A percentile compares a stretch with the other conserved stretches of the same genome.
Evolutionary conservation across 2,888 invertebrate species (phyloP).

Genomic region (Drosophila austrosaltans): DNA sequence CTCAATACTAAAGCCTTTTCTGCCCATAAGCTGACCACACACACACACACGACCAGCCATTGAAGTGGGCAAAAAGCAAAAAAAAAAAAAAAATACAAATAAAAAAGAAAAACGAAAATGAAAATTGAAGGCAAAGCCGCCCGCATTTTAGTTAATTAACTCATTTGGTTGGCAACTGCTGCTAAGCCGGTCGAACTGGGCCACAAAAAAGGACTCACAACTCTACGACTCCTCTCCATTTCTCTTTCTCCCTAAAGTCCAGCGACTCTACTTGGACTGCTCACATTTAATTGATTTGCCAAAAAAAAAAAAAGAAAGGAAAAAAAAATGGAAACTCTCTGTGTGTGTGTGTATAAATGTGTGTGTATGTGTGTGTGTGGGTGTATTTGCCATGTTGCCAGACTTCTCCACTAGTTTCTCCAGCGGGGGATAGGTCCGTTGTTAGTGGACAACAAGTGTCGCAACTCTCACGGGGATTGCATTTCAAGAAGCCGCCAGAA

Average conservation of each 20-base stretch:
- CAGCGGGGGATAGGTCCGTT: neutral
- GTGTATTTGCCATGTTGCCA: conserved; percentile 6
- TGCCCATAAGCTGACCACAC: conserved; percentile 74
- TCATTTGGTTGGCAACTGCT: conserved; percentile 81
- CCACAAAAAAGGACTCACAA: conserved; percentile 47
- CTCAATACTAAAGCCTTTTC: conserved; percentile 72
- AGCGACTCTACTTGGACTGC: conserved; percentile 3
- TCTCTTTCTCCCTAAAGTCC: neutral
- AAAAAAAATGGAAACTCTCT: conserved; percentile 5
- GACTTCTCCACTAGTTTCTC: conserved; percentile 34
- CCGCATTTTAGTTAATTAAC: conserved; percentile 84
- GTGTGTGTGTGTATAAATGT: neutral
- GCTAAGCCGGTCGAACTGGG: conserved; percentile 69
- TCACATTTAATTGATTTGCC: conserved; percentile 79
- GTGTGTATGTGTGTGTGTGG: neutral
- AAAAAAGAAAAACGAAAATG: conserved; percentile 30
- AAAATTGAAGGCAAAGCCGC: conserved; percentile 73
- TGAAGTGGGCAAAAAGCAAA: conserved; percentile 56
- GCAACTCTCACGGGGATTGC: conserved; percentile 82
- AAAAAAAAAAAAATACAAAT: conserved; percentile 26
- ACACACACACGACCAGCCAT: conserved; percentile 61
- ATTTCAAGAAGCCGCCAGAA: conserved; percentile 49
- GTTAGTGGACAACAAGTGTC: conserved; percentile 70
- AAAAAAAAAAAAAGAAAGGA: conserved; percentile 20
- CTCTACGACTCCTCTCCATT: neutral